Evolutionary conservation across 2,797 vertebrate genomes (phyloP).

Genomic region (Gallirallus australis): DNA sequence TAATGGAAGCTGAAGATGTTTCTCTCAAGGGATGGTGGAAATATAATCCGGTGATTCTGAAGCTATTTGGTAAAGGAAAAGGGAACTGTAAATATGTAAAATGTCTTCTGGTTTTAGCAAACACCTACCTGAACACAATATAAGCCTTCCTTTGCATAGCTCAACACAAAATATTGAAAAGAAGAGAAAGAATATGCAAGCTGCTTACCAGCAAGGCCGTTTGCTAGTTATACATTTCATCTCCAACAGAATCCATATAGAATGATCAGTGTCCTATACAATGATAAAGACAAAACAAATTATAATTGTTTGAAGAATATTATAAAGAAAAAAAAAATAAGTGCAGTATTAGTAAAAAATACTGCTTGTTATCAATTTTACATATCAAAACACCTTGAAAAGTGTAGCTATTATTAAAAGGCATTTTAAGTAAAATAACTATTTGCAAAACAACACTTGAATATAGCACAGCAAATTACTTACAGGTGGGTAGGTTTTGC

Average conservation of each 20-base stretch:
- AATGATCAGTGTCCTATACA: not conserved
- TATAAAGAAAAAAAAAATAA: not conserved
- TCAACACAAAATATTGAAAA: not conserved
- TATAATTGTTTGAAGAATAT: not conserved
- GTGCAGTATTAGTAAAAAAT: not conserved
- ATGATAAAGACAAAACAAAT: not conserved
- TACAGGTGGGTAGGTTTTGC: not conserved
- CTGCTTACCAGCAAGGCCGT: conserved; percentile 22
- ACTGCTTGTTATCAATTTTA: not conserved
- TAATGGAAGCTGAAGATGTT: not conserved
- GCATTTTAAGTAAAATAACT: not conserved
- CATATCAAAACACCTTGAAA: not conserved
- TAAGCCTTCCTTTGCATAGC: not conserved
- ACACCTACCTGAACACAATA: not conserved
- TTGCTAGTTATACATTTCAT: not conserved
- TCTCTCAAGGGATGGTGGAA: not conserved
- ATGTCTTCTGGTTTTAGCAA: not conserved
- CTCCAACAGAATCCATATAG: not conserved
- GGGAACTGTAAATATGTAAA: not conserved
- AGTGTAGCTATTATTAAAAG: not conserved
- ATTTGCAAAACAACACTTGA: not conserved
- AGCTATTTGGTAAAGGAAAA: not conserved
- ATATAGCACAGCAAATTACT: not conserved
- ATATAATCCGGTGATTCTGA: not conserved
- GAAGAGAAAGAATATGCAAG: not conserved